A percentile compares a stretch with the other conserved stretches of the same genome.
Conservation (phyloP, 2,113 vertebrate species). For the Taxidea taxus region DNA sequence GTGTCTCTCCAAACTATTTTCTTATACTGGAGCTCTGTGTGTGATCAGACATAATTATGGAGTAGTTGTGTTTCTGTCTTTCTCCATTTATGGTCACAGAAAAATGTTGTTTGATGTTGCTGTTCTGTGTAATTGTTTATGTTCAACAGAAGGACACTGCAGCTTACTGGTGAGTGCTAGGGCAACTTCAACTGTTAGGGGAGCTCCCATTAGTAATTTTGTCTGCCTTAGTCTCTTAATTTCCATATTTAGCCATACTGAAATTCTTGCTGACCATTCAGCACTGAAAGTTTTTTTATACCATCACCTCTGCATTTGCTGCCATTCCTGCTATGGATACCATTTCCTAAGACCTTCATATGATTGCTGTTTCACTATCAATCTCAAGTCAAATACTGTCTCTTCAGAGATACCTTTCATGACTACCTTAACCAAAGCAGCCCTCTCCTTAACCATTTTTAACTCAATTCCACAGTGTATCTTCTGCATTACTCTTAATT, state of each 20-base stretch:
- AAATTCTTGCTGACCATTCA: background rate
- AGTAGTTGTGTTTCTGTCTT: background rate
- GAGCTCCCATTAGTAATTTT: too few relatives aligned
- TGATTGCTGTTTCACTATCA: background rate
- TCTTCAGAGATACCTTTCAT: background rate
- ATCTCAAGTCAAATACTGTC: background rate
- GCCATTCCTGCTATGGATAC: too few relatives aligned
- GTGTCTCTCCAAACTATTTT: background rate
- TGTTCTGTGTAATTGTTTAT: background rate
- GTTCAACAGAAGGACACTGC: background rate
- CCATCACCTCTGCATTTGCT: background rate
- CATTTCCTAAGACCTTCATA: background rate
- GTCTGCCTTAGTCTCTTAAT: background rate
- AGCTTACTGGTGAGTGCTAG: background rate
- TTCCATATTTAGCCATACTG: background rate
- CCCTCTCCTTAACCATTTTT: background rate
- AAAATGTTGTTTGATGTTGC: background rate
- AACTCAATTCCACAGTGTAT: background rate
- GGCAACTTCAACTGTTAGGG: background rate
- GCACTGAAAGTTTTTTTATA: background rate
- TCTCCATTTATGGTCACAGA: background rate
- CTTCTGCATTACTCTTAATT: background rate
- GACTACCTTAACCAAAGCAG: background rate
- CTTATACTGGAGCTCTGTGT: background rate
- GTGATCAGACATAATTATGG: background rate